Percentiles rank a stretch among this genome's conserved stretches.
Evolutionary conservation across 2,113 vertebrate genomes (phyloP).

Genomic region (Bos indicus): DNA sequence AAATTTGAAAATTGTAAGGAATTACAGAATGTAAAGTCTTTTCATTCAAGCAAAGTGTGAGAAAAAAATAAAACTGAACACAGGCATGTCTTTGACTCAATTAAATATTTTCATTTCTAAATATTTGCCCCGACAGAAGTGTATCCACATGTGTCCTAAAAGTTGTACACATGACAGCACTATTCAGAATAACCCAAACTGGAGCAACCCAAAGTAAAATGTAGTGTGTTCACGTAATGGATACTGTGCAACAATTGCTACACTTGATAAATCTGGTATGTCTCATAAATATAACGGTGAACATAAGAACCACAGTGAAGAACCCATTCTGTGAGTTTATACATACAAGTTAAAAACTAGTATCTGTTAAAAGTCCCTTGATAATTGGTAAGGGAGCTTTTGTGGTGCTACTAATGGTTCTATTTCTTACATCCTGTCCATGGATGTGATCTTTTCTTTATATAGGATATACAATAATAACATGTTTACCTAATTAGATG

Average conservation of each 20-base stretch:
- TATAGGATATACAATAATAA: not conserved
- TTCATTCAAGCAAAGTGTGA: not conserved
- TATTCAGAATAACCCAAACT: not conserved
- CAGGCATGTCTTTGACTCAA: not conserved
- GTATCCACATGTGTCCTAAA: not conserved
- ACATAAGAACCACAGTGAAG: not conserved
- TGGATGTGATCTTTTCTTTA: not conserved
- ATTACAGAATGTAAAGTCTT: not conserved
- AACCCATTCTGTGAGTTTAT: not conserved
- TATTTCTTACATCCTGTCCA: not conserved
- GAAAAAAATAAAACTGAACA: not conserved
- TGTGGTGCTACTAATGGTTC: not conserved
- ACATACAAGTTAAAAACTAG: not conserved
- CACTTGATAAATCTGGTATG: not conserved
- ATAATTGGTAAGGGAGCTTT: not conserved
- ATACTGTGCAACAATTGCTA: not conserved
- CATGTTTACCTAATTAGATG: not conserved
- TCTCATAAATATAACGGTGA: not conserved
- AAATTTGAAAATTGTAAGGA: not conserved
- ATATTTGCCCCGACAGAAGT: not conserved
- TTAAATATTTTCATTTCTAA: not conserved
- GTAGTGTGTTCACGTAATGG: not conserved
- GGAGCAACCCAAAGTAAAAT: not conserved
- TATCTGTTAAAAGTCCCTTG: not conserved
- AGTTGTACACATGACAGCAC: fast-evolving